Base-by-base conservation (phyloP, 92 coral and sea anemone genomes). In the Paragorgia papillata region DNA sequence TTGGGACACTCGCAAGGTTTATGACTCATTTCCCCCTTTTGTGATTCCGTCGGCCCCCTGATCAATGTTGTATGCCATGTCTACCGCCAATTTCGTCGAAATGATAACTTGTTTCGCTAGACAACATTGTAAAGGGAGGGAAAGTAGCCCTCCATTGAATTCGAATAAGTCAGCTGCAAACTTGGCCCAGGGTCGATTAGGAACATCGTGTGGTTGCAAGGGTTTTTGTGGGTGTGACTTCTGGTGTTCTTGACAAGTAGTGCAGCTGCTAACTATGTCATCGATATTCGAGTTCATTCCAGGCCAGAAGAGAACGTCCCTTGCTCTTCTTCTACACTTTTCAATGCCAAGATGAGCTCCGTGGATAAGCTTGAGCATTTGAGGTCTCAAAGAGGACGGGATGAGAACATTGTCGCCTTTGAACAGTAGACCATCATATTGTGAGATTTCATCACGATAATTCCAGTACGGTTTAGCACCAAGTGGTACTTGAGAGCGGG, bases 221-320 rank as follows among this genome's bases (percentile, higher is more conserved):
- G 89, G 92, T 66, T 70, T 85, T 63, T 88, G 80, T 17, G 62
- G 51, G 62, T 88, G 76, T 81, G 73, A 62, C 22, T 50, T 75
- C 73, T 81, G 89, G 48, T 88, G 64, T 35, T 75, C 83, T 22
- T 83, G 91, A 50, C 88, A 87, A 1, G 88, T 82, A 2, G 83
- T 74, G 29, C 83, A 87, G 34, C 81, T 60, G 25, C 21, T 60
- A 10, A 60, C 66, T 21, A 60, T 60, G 35, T 21, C 35, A 10
- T 60, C 66, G 15, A 60, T 60, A 7, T 21, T 21, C 33, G 39
- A 14, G 35, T 60, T 60, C 66, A 60, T 60, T 10, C 32, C 66
- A 31, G 66, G 66, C 66, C 66, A 60, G 66, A 60, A 60, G 5
- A 60, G 21, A n/a, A n/a, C n/a, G 35, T 21, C 66, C 8, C 63